phyloP scores from a whole-genome alignment of 2,888 invertebrate species.

The Drosophila prostipennis region DNA sequence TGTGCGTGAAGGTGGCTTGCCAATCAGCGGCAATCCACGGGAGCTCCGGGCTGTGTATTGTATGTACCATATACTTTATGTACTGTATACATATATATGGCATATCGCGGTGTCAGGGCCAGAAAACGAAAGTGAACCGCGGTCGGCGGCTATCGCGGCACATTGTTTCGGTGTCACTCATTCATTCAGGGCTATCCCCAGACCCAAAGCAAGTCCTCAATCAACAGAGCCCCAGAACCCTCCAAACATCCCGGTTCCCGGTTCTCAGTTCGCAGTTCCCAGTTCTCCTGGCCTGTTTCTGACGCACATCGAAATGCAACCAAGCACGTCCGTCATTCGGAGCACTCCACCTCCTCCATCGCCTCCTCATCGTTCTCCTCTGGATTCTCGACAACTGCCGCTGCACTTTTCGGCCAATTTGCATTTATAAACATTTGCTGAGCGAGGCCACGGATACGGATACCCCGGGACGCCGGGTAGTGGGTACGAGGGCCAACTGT shows the following conservation, averaged over 20 bases:
- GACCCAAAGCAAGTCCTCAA: slow-evolving; percentile 20
- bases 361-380: neutral
- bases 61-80: neutral
- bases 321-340: slow-evolving; percentile 61
- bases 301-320: slow-evolving; percentile 48
- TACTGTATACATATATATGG: neutral
- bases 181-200: slow-evolving; percentile 27
- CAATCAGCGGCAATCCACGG: slow-evolving; percentile 31
- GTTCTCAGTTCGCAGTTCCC: neutral
- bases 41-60: slow-evolving; percentile 1
- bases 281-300: slow-evolving; percentile 25
- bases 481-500: slow-evolving; percentile 42
- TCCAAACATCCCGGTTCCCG: neutral
- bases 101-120: slow-evolving; percentile 33
- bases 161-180: slow-evolving; percentile 36
- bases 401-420: slow-evolving; percentile 78
- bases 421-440: slow-evolving; percentile 75
- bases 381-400: slow-evolving; percentile 41
- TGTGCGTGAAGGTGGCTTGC: slow-evolving; percentile 58
- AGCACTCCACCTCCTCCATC: slow-evolving; percentile 5
- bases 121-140: slow-evolving; percentile 42
- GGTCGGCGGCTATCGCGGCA: slow-evolving; percentile 19
- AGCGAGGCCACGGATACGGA: slow-evolving; percentile 36
- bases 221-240: neutral
- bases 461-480: neutral